Evolutionary conservation across 2,113 vertebrate species (phyloP).

Genomic region (Tringa solitaria): DNA sequence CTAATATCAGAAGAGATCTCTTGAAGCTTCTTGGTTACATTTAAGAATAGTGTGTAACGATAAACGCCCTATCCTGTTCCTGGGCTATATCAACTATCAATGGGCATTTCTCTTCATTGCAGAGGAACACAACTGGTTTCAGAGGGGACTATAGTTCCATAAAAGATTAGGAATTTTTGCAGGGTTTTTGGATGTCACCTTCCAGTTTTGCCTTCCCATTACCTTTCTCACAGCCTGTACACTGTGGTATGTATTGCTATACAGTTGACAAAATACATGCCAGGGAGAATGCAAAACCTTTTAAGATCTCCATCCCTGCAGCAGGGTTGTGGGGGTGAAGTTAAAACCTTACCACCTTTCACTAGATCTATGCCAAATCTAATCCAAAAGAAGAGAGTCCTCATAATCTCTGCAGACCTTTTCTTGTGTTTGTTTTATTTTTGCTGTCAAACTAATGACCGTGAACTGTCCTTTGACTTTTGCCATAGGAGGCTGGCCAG

Average conservation of each 20-base stretch:
- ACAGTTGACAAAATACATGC: background rate
- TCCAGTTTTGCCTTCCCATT: background rate
- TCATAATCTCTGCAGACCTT: background rate
- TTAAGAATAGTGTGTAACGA: background rate
- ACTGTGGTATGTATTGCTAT: background rate
- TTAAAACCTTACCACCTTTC: background rate
- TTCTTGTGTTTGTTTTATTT: background rate
- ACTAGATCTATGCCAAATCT: background rate
- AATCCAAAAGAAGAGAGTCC: background rate
- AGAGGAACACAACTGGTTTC: background rate
- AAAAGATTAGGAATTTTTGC: background rate
- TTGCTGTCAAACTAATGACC: background rate
- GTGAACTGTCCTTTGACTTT: background rate
- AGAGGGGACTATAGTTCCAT: background rate
- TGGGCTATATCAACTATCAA: background rate
- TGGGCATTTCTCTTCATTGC: background rate
- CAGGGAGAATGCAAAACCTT: background rate
- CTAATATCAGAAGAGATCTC: background rate
- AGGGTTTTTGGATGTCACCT: background rate
- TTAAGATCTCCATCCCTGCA: background rate
- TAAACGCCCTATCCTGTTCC: background rate
- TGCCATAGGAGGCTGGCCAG: background rate
- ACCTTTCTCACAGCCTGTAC: background rate
- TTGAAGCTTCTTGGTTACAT: background rate
- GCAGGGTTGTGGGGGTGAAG: fast-evolving